phyloP scores from a whole-genome alignment of 2,797 vertebrate species.

The Tragopan temminckii region DNA sequence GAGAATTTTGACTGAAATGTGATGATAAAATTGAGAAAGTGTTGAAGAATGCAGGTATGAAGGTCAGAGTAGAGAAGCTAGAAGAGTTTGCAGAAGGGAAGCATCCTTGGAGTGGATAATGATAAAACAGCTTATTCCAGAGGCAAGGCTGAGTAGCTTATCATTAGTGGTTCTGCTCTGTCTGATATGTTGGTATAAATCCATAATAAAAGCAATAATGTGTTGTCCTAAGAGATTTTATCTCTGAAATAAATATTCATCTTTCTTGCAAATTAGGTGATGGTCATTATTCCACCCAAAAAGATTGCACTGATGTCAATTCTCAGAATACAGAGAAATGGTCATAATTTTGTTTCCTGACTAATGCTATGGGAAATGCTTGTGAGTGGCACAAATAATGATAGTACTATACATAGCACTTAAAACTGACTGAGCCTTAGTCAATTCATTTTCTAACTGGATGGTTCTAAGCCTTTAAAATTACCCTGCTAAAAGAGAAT shows the following conservation, averaged over 20 bases:
- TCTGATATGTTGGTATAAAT: not conserved
- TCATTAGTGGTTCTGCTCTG: not conserved
- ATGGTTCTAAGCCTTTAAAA: not conserved
- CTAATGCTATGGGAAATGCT: not conserved
- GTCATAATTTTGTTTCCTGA: not conserved
- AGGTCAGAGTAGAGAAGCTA: not conserved
- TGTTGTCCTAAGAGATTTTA: not conserved
- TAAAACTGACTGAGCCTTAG: not conserved
- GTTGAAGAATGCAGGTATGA: not conserved
- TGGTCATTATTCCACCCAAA: not conserved
- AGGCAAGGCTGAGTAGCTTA: not conserved
- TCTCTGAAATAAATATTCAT: slow-evolving; percentile 28
- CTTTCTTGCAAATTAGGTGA: not conserved
- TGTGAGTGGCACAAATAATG: not conserved
- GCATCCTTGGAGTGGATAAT: not conserved
- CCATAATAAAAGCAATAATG: not conserved
- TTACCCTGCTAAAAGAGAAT: not conserved
- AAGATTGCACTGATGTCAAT: not conserved
- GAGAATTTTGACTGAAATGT: not conserved
- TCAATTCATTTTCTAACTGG: not conserved
- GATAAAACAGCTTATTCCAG: not conserved
- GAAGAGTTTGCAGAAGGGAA: not conserved
- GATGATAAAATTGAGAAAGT: not conserved
- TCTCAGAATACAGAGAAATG: not conserved
- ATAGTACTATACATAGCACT: not conserved